phyloP scores from a whole-genome alignment of 2,797 vertebrate species.

The Microtus agrestis region DNA sequence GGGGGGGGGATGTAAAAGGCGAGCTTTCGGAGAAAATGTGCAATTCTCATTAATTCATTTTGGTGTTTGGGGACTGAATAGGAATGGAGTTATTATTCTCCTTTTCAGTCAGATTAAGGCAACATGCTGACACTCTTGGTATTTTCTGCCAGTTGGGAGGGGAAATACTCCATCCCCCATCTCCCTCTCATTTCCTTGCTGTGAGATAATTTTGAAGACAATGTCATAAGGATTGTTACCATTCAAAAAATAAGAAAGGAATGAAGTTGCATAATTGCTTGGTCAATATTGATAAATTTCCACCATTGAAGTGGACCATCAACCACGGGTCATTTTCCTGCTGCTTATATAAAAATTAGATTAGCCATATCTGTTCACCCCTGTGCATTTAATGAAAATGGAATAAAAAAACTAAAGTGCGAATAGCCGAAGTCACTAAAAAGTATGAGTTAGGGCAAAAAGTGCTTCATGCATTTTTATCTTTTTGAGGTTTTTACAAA shows the following conservation, averaged over 20 bases:
- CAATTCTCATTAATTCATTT: conserved; percentile 41
- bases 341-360: not conserved
- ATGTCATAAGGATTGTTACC: conserved; percentile 18
- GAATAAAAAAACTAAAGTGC: not conserved
- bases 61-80: not conserved
- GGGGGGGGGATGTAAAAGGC: not conserved
- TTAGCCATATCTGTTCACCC: not conserved
- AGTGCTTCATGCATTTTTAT: not conserved
- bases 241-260: conserved; percentile 59
- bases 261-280: not conserved
- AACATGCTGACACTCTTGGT: conserved; percentile 24
- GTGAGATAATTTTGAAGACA: conserved; percentile 57
- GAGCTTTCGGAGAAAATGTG: conserved; percentile 1
- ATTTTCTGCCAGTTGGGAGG: conserved; percentile 62
- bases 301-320: not conserved
- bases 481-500: not conserved
- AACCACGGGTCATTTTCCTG: not conserved
- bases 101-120: conserved; percentile 5
- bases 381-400: conserved; percentile 41
- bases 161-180: not conserved
- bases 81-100: not conserved
- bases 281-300: conserved; percentile 21
- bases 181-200: conserved; percentile 25
- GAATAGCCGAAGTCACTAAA: not conserved
- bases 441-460: not conserved